Evolutionary conservation across 2,888 invertebrate species (phyloP), one percentile per base, ranked within the genome.

Genomic region (Cinara cedri): DNA sequence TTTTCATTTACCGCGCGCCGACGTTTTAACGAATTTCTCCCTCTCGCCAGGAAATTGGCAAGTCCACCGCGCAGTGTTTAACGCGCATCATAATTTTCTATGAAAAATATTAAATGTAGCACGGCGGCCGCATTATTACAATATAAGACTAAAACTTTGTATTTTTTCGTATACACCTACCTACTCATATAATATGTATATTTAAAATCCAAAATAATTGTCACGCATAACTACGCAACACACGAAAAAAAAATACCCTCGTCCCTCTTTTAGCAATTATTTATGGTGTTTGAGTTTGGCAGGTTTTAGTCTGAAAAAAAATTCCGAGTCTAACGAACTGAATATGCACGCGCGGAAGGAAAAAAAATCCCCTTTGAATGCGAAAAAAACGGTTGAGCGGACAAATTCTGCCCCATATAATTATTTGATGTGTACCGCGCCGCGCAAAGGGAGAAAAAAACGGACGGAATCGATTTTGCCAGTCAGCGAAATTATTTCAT

Each of bases 341-440:
- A n/a, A 75, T 54, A 44, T 24, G 11, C 21, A 51, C 42, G 51
- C 34, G 19, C 26, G 6, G 26, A 46, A 46, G 72, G 14, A 49
- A 70, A 68, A n/a, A 51, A 70, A 68, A 68, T 68, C 42, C 49
- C 60, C 70, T 78, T 78, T 78, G 70, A 76, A 46, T 57, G 55
- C 24, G 42, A 78, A 78, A 70, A 78, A 70, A 78, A 78, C 78
- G 78, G 78, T 78, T 51, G 78, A 70, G 60, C 70, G 51, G 68
- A 60, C 68, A 70, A 70, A 70, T 78, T 60, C 70, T 34, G 78
- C 60, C 13, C 55, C 55, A 9, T 72, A 34, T 78, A 62, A 78
- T 78, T 78, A 70, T 78, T 78, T 51, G 78, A 78, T 60, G 78
- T 68, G 51, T 34, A 49, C 66, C 3, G 34, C 34, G 34, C n/a